Evolutionary conservation across 2,888 invertebrate genomes (phyloP).

Genomic region (Choristoneura rosaceana): DNA sequence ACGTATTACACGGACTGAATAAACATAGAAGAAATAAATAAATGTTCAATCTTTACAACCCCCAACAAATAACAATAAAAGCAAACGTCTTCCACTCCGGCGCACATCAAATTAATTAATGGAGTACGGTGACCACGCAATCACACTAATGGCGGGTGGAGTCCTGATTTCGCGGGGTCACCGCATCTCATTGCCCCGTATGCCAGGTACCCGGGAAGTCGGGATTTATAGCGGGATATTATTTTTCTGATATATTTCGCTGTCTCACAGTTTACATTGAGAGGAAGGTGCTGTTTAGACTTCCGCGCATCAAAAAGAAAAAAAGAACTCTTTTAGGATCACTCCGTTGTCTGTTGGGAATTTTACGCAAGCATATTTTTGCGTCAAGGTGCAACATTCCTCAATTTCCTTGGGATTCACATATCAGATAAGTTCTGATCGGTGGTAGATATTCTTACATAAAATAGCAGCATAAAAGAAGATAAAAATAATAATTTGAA

Average conservation of each 20-base stretch:
- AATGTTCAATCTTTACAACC: neutral
- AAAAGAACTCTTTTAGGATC: too few relatives aligned
- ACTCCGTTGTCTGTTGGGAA: too few relatives aligned
- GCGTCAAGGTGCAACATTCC: too few relatives aligned
- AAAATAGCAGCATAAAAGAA: too few relatives aligned
- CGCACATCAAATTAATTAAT: conserved; percentile 68
- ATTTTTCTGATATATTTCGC: neutral
- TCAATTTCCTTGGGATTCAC: too few relatives aligned
- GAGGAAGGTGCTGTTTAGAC: neutral
- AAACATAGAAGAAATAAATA: too few relatives aligned
- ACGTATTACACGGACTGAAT: too few relatives aligned
- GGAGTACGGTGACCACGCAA: conserved; percentile 53
- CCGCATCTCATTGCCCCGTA: conserved; percentile 71
- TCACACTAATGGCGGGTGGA: conserved; percentile 65
- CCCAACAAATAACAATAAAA: conserved; percentile 52
- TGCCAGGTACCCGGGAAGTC: conserved; percentile 35
- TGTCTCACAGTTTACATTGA: neutral
- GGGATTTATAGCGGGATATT: conserved; percentile 5
- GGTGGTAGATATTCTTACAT: too few relatives aligned
- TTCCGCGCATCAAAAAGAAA: too few relatives aligned
- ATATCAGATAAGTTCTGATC: too few relatives aligned
- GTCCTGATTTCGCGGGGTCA: conserved; percentile 72
- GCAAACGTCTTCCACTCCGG: conserved; percentile 55
- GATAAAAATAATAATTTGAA: too few relatives aligned
- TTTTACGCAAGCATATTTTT: too few relatives aligned